A percentile compares a stretch with the other conserved stretches of the same genome.
Evolutionary conservation across 35 echinoderm and acorn worm genomes (phyloP).

Genomic region (Apostichopus parvimensis): DNA sequence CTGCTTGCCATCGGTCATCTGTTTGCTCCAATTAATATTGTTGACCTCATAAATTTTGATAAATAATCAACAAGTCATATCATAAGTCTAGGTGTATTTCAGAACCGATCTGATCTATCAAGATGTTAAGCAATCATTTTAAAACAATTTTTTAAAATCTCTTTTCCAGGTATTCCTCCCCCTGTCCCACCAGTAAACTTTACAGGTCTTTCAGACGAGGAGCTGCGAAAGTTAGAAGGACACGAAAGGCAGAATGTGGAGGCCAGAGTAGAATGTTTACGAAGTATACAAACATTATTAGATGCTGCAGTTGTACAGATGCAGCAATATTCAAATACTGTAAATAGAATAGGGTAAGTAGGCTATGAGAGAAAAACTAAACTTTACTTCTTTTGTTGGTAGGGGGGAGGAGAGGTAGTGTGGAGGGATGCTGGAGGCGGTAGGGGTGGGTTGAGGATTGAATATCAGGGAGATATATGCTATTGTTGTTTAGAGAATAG

Average conservation of each 20-base stretch:
- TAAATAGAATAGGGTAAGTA: conserved; percentile 75
- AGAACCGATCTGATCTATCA: too few relatives aligned
- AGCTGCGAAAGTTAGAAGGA: conserved; percentile 89
- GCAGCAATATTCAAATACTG: conserved; percentile 86
- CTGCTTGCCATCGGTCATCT: too few relatives aligned
- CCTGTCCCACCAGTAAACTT: conserved; percentile 93
- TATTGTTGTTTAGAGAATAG: too few relatives aligned
- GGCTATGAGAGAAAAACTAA: too few relatives aligned
- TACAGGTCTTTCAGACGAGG: conserved; percentile 84
- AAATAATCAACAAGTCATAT: too few relatives aligned
- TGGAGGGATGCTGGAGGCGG: background rate
- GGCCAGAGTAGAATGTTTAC: conserved; percentile 91
- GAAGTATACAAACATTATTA: conserved; percentile 87
- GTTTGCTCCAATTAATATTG: too few relatives aligned
- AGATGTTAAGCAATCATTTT: too few relatives aligned
- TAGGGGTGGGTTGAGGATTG: background rate
- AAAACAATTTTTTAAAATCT: background rate
- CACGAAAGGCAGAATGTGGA: conserved; percentile 86
- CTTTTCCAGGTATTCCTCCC: conserved; percentile 75
- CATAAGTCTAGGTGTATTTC: too few relatives aligned
- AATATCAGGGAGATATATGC: background rate
- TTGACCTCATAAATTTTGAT: too few relatives aligned
- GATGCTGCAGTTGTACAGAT: conserved; percentile 97
- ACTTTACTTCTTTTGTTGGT: background rate
- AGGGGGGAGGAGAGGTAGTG: background rate